A percentile compares a stretch with the other conserved stretches of the same genome.
Conservation (phyloP, 64 coral and sea anemone genomes). For the Trachythela sp. region DNA sequence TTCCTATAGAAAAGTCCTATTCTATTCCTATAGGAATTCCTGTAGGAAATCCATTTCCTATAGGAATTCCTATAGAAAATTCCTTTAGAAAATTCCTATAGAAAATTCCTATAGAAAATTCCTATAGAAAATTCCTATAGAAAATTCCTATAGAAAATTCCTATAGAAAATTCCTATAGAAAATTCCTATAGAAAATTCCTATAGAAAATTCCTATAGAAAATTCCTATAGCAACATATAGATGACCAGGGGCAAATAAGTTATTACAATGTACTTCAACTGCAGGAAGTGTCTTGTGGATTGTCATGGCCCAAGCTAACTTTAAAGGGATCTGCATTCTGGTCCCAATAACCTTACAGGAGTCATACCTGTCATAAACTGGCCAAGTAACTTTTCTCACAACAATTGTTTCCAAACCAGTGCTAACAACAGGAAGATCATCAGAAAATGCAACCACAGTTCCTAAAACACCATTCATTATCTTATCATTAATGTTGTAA, state of each 20-base stretch:
- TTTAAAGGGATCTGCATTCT: background rate
- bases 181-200: no score
- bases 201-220: no score
- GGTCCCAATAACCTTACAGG: background rate
- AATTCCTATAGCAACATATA: background rate
- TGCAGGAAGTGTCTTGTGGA: background rate
- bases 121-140: no score
- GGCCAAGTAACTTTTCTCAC: background rate
- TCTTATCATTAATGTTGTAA: background rate
- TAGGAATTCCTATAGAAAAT: no score
- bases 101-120: no score
- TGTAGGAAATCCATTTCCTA: no score
- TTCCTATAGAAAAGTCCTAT: no score
- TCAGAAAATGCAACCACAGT: background rate
- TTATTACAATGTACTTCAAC: background rate
- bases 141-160: no score
- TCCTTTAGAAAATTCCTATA: no score
- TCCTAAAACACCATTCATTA: background rate
- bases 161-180: no score
- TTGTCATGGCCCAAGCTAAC: background rate
- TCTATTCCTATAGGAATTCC: no score
- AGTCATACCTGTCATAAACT: background rate
- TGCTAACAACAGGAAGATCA: background rate
- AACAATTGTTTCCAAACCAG: background rate
- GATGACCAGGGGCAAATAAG: background rate